Evolutionary conservation across 2,888 invertebrate species (phyloP).

Genomic region (Amphipyra berbera): DNA sequence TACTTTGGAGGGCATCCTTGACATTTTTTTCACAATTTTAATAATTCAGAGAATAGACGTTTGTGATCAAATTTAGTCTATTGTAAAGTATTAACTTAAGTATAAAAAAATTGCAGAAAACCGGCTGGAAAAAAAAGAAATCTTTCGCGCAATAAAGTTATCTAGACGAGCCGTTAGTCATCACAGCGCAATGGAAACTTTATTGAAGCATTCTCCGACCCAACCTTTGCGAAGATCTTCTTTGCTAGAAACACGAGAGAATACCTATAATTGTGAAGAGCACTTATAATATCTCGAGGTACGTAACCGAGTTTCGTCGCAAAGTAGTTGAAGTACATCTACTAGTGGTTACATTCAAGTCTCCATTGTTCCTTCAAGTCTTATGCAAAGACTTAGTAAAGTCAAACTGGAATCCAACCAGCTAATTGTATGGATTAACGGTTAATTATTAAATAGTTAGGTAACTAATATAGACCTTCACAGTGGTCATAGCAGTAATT

Average conservation of each 20-base stretch:
- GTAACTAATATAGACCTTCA: neutral
- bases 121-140: no score
- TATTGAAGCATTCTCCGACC: neutral
- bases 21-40: no score
- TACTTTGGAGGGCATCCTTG: no score
- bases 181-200: neutral
- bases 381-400: constrained; percentile 14
- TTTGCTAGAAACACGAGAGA: neutral
- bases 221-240: neutral
- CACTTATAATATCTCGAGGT: constrained; percentile 5
- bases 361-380: constrained; percentile 18
- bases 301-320: neutral
- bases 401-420: neutral
- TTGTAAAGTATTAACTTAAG: no score
- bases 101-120: no score
- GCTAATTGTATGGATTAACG: constrained; percentile 11
- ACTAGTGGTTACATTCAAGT: constrained; percentile 5
- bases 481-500: neutral
- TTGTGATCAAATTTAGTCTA: no score
- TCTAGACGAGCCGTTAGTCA: no score
- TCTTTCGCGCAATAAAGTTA: no score
- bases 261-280: neutral
- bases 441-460: neutral
- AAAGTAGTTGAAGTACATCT: neutral
- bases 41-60: no score